Evolutionary conservation across 2,113 vertebrate genomes (phyloP).

Genomic region (Salvelinus namaycush): DNA sequence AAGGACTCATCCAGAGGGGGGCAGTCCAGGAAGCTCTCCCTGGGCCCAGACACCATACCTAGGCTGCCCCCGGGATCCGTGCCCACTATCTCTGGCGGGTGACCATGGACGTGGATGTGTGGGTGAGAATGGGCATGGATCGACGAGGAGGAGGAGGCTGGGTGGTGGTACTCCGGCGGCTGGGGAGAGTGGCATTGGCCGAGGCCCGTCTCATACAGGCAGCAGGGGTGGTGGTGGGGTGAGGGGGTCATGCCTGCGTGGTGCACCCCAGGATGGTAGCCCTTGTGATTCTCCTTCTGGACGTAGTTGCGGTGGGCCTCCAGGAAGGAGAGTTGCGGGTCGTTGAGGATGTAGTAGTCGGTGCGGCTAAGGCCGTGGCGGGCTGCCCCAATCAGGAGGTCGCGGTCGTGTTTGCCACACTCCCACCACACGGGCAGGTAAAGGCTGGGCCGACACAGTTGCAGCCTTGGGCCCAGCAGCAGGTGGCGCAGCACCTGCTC

Average conservation of each 20-base stretch:
- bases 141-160: slow-evolving; percentile 39
- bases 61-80: slow-evolving; percentile 64
- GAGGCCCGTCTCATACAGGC: slow-evolving; percentile 84
- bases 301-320: slow-evolving; percentile 96
- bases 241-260: slow-evolving; percentile 42
- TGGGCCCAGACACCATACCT: slow-evolving; percentile 53
- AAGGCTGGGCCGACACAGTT: slow-evolving; percentile 92
- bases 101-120: slow-evolving; percentile 66
- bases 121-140: slow-evolving; percentile 49
- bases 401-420: slow-evolving; percentile 92
- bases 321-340: slow-evolving; percentile 91
- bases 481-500: slow-evolving; percentile 93
- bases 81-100: slow-evolving; percentile 53
- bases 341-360: slow-evolving; percentile 96
- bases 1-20: slow-evolving; percentile 72
- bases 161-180: slow-evolving; percentile 67
- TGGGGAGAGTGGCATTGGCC: slow-evolving; percentile 82
- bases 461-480: slow-evolving; percentile 83
- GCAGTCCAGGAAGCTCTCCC: slow-evolving; percentile 74
- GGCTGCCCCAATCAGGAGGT: slow-evolving; percentile 90
- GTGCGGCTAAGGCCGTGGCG: slow-evolving; percentile 94
- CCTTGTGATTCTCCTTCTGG: slow-evolving; percentile 77
- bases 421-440: slow-evolving; percentile 99
- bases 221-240: slow-evolving; percentile 76
- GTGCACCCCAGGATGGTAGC: slow-evolving; percentile 39